phyloP scores from a whole-genome alignment of 2,113 vertebrate genomes.

The Furnarius figulus region DNA sequence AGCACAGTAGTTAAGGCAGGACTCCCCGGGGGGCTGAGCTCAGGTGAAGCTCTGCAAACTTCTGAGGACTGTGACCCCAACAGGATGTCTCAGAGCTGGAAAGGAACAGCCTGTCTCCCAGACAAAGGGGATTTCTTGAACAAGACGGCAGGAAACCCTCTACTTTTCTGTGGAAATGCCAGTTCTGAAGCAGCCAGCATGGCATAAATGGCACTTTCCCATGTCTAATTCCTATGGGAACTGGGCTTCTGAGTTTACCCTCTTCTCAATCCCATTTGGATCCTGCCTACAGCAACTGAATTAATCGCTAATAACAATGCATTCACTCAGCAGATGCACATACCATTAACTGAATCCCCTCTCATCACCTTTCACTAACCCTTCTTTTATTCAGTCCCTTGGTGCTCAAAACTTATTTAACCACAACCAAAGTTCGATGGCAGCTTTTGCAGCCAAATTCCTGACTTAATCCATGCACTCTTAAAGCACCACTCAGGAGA shows the following conservation, averaged over 20 bases:
- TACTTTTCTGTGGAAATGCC: background rate
- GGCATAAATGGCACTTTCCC: background rate
- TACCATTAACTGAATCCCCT: background rate
- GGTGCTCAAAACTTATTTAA: background rate
- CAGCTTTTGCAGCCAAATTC: background rate
- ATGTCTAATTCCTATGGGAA: background rate
- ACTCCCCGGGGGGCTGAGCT: background rate
- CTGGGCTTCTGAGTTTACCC: background rate
- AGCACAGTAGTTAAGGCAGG: background rate
- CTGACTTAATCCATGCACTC: background rate
- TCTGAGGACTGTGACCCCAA: background rate
- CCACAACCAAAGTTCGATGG: background rate
- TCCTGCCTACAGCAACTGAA: background rate
- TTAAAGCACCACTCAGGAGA: background rate
- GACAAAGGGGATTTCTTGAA: background rate
- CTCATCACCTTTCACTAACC: conserved; percentile 8
- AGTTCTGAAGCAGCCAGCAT: background rate
- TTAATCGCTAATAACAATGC: conserved; percentile 2
- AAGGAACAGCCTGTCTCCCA: background rate
- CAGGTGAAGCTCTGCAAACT: background rate
- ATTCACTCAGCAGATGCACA: background rate
- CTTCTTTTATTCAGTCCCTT: background rate
- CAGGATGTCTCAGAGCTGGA: background rate
- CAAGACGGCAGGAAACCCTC: background rate
- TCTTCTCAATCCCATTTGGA: background rate